phyloP scores from a whole-genome alignment of 2,888 invertebrate genomes.

The Zhuqinia jingwanae region DNA sequence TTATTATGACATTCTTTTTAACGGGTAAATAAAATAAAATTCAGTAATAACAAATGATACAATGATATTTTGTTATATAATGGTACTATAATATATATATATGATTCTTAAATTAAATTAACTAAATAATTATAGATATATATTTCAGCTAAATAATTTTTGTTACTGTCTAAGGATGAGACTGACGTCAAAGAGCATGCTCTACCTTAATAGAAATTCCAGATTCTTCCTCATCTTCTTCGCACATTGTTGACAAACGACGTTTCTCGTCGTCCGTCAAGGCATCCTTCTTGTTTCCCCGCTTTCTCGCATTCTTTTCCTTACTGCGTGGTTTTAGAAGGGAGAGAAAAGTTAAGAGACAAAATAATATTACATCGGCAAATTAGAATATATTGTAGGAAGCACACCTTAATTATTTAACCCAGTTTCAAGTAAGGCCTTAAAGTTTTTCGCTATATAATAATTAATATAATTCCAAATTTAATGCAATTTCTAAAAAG shows the following conservation, averaged over 20 bases:
- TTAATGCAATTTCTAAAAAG: too few species aligned
- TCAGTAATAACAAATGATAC: constrained; percentile 20
- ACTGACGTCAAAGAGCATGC: constrained; percentile 73
- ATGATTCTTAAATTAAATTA: background rate
- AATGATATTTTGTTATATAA: background rate
- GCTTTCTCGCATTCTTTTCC: constrained; percentile 84
- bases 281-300: constrained; percentile 86
- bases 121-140: background rate
- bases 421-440: too few species aligned
- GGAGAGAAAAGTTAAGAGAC: constrained; percentile 25
- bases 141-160: background rate
- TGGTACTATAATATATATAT: constrained; percentile 17
- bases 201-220: constrained; percentile 85
- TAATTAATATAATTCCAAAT: too few species aligned
- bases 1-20: constrained; percentile 30
- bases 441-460: too few species aligned
- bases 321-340: constrained; percentile 64
- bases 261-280: constrained; percentile 83
- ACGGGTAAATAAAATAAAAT: constrained; percentile 38
- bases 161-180: constrained; percentile 67
- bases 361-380: background rate
- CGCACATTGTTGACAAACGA: constrained; percentile 92
- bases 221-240: constrained; percentile 91
- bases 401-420: too few species aligned
- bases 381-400: background rate